phyloP scores from a whole-genome alignment of 2,888 invertebrate genomes.

The Ceraclea dissimilis region DNA sequence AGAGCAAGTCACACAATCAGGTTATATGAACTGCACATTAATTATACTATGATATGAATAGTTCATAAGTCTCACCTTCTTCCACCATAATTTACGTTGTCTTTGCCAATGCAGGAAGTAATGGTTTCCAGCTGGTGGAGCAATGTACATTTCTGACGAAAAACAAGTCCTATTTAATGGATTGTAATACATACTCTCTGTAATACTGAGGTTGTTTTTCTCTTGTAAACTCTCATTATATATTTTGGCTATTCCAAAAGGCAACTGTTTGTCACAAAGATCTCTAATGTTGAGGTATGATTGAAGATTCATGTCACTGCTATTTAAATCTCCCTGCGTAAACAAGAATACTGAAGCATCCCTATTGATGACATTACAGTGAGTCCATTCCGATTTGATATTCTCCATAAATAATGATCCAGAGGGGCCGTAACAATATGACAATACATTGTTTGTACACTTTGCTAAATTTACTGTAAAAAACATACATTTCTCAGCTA shows the following conservation, averaged over 20 bases:
- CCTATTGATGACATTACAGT: conserved; percentile 40
- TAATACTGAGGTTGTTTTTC: not conserved
- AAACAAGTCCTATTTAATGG: conserved; percentile 29
- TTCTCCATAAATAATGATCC: conserved; percentile 48
- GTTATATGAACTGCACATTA: no score
- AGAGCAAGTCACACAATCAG: no score
- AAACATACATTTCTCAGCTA: conserved; percentile 25
- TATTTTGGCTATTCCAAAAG: conserved; percentile 42
- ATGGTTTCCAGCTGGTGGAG: conserved; percentile 48
- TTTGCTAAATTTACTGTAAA: conserved; percentile 17
- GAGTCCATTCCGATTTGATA: conserved; percentile 50
- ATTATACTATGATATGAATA: no score
- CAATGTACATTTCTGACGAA: conserved; percentile 39
- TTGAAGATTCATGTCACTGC: conserved; percentile 26
- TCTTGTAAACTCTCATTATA: conserved; percentile 16
- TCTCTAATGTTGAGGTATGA: conserved; percentile 34
- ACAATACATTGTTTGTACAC: conserved; percentile 10
- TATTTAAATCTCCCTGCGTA: conserved; percentile 24
- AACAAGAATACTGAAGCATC: conserved; percentile 40
- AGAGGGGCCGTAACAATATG: conserved; percentile 36
- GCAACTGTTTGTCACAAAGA: conserved; percentile 34
- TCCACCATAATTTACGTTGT: conserved; percentile 79
- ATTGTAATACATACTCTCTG: conserved; percentile 15
- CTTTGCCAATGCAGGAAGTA: conserved; percentile 69
- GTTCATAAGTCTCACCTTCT: conserved; percentile 57